Conservation (phyloP, 2,888 invertebrate genomes). For the Drosophila cognata region DNA sequence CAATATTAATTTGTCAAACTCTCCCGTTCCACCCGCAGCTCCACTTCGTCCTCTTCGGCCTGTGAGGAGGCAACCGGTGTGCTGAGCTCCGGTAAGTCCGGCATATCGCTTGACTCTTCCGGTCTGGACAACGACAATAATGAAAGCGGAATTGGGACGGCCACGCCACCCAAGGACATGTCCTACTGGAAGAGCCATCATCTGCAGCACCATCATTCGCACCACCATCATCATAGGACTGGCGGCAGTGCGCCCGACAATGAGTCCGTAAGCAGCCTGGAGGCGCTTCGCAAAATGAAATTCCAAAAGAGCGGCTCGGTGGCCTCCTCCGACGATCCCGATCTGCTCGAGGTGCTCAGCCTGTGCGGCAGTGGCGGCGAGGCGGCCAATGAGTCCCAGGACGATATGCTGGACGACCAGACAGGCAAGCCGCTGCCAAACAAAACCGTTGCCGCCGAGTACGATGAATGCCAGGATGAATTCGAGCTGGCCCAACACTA, state of each 20-base stretch:
- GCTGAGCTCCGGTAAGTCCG: conserved; percentile 84
- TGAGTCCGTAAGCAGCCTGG: conserved; percentile 83
- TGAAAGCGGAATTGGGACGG: conserved; percentile 84
- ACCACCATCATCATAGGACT: conserved; percentile 63
- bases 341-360: conserved; percentile 84
- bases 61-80: conserved; percentile 84
- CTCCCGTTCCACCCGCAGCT: conserved; percentile 59
- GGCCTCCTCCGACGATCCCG: conserved; percentile 84
- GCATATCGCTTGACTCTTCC: conserved; percentile 84
- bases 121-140: conserved; percentile 84
- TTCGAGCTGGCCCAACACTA: conserved; percentile 75
- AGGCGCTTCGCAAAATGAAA: conserved; percentile 83
- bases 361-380: conserved; percentile 81
- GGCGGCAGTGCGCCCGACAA: conserved; percentile 71
- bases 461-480: conserved; percentile 82
- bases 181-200: conserved; percentile 82
- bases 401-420: conserved; percentile 70
- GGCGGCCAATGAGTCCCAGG: conserved; percentile 74
- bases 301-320: conserved; percentile 83
- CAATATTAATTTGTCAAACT: conserved; percentile 38
- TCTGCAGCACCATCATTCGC: conserved; percentile 67
- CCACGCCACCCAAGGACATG: conserved; percentile 84
- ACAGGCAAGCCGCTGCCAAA: conserved; percentile 38
- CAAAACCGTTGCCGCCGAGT: conserved; percentile 39
- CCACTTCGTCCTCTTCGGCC: conserved; percentile 85